These are phyloP conservation scores for Agelas oroides DNA, from an alignment of 37 sponge, comb jelly and placozoan genomes.

Conservation along the genomic window DNA sequence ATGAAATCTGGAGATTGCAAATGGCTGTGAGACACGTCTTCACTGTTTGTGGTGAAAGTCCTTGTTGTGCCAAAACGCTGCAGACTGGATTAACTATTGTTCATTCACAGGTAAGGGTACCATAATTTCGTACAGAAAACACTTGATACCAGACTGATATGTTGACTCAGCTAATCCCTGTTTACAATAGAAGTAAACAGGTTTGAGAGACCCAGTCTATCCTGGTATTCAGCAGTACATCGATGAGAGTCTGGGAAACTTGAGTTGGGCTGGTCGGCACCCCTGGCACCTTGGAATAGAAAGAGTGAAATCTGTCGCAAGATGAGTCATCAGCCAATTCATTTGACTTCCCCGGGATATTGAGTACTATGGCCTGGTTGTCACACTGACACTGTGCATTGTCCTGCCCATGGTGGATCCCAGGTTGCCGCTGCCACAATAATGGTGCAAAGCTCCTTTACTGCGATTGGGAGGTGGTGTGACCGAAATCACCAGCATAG, in stretches of 20 bases:
- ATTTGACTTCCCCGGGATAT: neutral
- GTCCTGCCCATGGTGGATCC: slow-evolving; percentile 4
- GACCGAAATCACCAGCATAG: neutral
- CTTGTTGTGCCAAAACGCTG: neutral
- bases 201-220: slow-evolving; percentile 34
- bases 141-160: slow-evolving; percentile 21
- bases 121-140: neutral
- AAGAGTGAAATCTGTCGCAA: neutral
- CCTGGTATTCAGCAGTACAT: slow-evolving; percentile 12
- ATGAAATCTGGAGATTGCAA: neutral
- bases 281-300: neutral
- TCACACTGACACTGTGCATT: neutral
- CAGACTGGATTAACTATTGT: neutral
- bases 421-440: slow-evolving; percentile 12
- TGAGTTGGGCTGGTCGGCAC: neutral
- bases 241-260: neutral
- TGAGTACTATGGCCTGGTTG: slow-evolving; percentile 25
- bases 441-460: slow-evolving; percentile 32
- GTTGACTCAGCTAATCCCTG: slow-evolving; percentile 37
- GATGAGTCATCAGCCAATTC: slow-evolving; percentile 32
- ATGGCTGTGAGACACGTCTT: slow-evolving; percentile 2
- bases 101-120: neutral
- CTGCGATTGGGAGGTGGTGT: slow-evolving; percentile 1
- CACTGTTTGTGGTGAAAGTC: neutral
- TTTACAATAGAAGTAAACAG: slow-evolving; percentile 4